Base-by-base conservation (phyloP, 2,888 invertebrate genomes). In the Thyatira batis region DNA sequence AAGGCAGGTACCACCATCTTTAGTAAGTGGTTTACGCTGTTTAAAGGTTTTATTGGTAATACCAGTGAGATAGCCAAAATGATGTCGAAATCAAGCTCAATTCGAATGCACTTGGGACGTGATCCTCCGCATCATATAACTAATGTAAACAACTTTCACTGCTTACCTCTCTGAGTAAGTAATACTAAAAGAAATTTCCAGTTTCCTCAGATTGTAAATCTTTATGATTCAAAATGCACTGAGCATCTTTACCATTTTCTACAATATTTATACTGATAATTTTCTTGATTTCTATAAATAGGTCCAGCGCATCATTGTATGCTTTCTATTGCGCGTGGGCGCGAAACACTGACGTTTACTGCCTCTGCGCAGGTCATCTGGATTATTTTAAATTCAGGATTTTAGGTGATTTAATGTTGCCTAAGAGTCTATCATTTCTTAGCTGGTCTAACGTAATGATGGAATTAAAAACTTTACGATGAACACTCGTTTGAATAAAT, bases 281-380 rank as follows among this genome's bases (percentile, higher is more conserved):
- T 46, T 13, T 46, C 23, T 17, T 17, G 17, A 25, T 45, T 46
- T 25, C 45, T 46, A 46, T 46, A 46, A 46, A 46, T 46, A 46
- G 13, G 23, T 3, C 13, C n/a, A 55, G 50, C 70, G 67, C 73
- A 69, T 69, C 69, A 64, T 69, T 77, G 71, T 77, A 73, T 75
- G 67, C 64, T 71, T 72, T 74, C 60, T 62, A 56, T 53, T 61
- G 50, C 44, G 57, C 61, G 78, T 78, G 73, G 78, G 75, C 25
- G 57, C 44, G 21, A 13, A 46, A 49, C 55, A 57, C 69, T 72
- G 69, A 71, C 69, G 70, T 75, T 75, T 65, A 71, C 67, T 57
- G 67, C 66, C 63, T 63, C 60, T 67, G 65, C 65, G 59, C 60
- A 45, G 66, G 52, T 72, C 67, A 65, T 73, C 77, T 76, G 71